phyloP scores from a whole-genome alignment of 2,113 vertebrate genomes.

The Ictalurus punctatus region DNA sequence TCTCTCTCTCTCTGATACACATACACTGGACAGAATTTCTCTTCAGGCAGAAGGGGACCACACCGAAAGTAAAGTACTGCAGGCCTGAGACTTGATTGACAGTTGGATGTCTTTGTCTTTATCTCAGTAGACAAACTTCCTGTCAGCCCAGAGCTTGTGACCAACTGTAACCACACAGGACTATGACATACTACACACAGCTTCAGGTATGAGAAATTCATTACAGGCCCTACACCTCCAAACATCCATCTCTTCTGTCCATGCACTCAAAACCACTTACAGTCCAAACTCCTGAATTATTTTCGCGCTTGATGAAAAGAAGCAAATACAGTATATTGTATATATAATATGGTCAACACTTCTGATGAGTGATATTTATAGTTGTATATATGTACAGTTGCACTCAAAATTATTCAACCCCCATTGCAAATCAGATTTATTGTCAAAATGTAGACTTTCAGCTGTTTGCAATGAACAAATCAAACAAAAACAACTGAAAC shows the following conservation, averaged over 20 bases:
- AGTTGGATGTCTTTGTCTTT: conserved; percentile 46
- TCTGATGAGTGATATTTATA: background rate
- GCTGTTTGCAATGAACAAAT: too few species aligned
- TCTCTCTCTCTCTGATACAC: too few species aligned
- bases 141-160: conserved; percentile 38
- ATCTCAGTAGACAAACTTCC: conserved; percentile 55
- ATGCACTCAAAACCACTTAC: background rate
- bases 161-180: conserved; percentile 41
- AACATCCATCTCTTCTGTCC: background rate
- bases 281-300: background rate
- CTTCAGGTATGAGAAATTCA: conserved; percentile 25
- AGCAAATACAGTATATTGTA: background rate
- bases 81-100: conserved; percentile 34
- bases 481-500: too few species aligned
- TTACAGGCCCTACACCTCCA: background rate
- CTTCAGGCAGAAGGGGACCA: background rate
- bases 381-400: too few species aligned
- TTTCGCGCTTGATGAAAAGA: background rate
- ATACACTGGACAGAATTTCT: background rate
- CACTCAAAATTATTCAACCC: too few species aligned
- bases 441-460: too few species aligned
- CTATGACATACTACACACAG: conserved; percentile 10
- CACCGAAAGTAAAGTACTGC: background rate
- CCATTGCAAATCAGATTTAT: too few species aligned
- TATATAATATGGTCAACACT: background rate